Evolutionary conservation across 2,888 invertebrate species (phyloP).

Genomic region (Epinotia bilunana): DNA sequence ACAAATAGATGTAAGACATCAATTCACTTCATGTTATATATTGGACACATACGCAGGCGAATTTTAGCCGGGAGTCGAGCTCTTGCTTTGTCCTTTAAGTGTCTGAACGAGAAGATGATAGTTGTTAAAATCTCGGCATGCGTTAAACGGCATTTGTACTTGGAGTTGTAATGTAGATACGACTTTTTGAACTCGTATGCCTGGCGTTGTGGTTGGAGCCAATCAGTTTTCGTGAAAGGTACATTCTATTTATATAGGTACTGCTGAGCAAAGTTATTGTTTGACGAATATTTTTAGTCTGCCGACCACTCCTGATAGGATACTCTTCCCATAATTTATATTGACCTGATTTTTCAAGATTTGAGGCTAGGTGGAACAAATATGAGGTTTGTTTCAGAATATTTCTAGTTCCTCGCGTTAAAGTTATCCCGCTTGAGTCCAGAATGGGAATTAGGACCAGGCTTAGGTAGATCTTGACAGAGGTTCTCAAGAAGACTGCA

Average conservation of each 20-base stretch:
- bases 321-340: no score
- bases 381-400: no score
- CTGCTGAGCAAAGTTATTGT: background rate
- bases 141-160: background rate
- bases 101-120: conserved; percentile 28
- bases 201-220: background rate
- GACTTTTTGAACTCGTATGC: background rate
- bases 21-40: no score
- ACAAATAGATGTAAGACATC: no score
- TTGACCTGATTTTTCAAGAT: no score
- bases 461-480: no score
- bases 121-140: background rate
- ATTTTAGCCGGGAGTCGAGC: conserved; percentile 8
- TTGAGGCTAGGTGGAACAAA: no score
- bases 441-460: no score
- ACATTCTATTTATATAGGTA: background rate
- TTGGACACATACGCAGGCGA: background rate
- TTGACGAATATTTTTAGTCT: background rate
- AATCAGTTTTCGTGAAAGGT: conserved; percentile 9
- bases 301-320: no score
- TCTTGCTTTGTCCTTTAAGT: conserved; percentile 30
- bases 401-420: no score
- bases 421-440: no score
- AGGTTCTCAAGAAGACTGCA: no score
- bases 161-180: background rate